Evolutionary conservation across 2,113 vertebrate species (phyloP).

Genomic region (Halcyon senegalensis): DNA sequence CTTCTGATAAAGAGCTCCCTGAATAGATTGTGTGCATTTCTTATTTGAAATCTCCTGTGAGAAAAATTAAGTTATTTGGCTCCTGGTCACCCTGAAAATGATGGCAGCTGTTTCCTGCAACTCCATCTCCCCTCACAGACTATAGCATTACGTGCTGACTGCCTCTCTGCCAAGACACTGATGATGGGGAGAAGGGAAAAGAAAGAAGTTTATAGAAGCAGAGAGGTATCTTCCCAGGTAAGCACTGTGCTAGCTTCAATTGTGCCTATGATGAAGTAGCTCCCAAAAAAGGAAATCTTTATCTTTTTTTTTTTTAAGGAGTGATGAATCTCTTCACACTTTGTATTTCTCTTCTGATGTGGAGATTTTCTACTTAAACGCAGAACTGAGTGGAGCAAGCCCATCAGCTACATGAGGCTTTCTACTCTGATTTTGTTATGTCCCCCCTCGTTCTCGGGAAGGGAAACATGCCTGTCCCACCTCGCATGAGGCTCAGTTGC

Average conservation of each 20-base stretch:
- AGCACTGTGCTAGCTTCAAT: background rate
- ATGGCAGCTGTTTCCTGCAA: background rate
- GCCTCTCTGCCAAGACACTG: rapidly evolving
- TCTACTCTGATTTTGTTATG: background rate
- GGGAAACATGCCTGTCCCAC: background rate
- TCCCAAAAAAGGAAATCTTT: background rate
- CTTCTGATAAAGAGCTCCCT: background rate
- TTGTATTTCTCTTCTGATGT: background rate
- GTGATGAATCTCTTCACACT: background rate
- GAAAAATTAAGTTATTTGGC: background rate
- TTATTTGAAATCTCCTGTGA: background rate
- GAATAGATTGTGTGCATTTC: background rate
- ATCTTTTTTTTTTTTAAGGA: background rate
- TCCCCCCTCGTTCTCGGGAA: background rate
- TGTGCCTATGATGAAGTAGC: background rate
- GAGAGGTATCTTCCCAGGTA: background rate
- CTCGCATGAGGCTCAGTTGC: background rate
- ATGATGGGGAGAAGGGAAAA: background rate
- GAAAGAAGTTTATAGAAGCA: background rate
- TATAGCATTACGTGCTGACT: background rate
- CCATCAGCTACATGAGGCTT: background rate
- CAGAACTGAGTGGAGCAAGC: background rate
- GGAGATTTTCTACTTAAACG: background rate
- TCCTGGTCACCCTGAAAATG: background rate
- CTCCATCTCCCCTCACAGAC: background rate